Evolutionary conservation across 30 jellyfish, hydroid and myxozoan species (phyloP), one percentile per base, ranked within the genome.

Genomic region (Aurelia sp.): DNA sequence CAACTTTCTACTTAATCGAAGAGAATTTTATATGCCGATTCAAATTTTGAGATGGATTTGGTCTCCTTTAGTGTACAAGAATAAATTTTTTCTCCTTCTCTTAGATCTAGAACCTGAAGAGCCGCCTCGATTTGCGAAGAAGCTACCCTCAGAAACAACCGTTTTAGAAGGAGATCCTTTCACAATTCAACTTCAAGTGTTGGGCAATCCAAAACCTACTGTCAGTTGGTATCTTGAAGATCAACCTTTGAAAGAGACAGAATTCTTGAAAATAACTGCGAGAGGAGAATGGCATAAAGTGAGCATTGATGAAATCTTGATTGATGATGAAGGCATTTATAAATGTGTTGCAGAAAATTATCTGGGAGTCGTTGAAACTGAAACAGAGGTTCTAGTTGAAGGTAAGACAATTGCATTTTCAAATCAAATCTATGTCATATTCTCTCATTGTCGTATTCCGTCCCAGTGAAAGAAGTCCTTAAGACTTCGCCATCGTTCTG

Each of bases 281-380:
- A 81, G 82, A 57, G 97, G 97, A 27, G 92, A 78, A 38, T 63
- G 82, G 88, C 96, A 83, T 63, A 76, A 77, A 64, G 47, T 95
- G n/a, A 52, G 58, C 41, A 89, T 95, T 53, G 90, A 77, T 51
- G 97, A 79, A 63, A 63, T 96, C 38, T 78, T 90, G 20, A 48
- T 89, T 35, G 97, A 89, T 4, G 99, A 95, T 68, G 97, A 89
- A 68, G 99, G 99, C 19, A 15, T 74, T 40, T 95, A 95, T 52
- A 89, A 85, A 78, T 89, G 97, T 71, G 93, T 90, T 3, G 96
- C 92, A n/a, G 85, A 64, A 22, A 90, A 89, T 81, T 96, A 78
- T 40, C 80, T 81, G 6, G 97, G 97, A 58, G 74, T 64, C 15
- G 88, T 67, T 9, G 93, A 62, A 53, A 79, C 97, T 70, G 96